Conservation (phyloP, 2,797 vertebrate genomes). For the Sebastes aleutianus region DNA sequence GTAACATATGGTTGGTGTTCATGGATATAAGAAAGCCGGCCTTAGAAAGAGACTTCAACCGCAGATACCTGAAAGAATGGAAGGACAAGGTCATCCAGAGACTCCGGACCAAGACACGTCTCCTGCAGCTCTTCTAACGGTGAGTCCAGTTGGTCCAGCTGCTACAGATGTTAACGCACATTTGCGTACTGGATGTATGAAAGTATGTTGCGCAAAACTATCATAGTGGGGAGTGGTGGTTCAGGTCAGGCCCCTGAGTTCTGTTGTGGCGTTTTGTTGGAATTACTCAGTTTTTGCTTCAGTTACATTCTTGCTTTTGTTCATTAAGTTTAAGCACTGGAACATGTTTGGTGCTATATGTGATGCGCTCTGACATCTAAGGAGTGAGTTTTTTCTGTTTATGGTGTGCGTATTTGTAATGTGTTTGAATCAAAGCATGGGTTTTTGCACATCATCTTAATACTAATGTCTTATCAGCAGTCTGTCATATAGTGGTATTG, state of each 20-base stretch:
- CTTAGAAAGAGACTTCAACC: too few relatives aligned
- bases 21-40: not conserved
- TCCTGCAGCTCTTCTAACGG: not conserved
- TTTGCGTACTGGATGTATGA: not conserved
- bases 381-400: not conserved
- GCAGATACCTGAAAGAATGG: not conserved
- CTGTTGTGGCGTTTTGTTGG: not conserved
- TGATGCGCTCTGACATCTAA: not conserved
- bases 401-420: not conserved
- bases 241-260: not conserved
- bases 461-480: not conserved
- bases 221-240: not conserved
- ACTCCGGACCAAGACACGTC: too few relatives aligned
- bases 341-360: not conserved
- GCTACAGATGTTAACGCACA: too few relatives aligned
- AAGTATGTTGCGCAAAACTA: not conserved
- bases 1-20: not conserved
- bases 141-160: not conserved
- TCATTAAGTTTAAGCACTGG: not conserved
- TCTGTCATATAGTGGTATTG: not conserved
- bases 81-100: not conserved
- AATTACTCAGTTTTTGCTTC: not conserved
- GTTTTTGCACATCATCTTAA: not conserved
- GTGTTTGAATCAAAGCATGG: not conserved
- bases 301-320: not conserved